phyloP scores from a whole-genome alignment of 2,888 invertebrate species.

The Drosophila infuscata region DNA sequence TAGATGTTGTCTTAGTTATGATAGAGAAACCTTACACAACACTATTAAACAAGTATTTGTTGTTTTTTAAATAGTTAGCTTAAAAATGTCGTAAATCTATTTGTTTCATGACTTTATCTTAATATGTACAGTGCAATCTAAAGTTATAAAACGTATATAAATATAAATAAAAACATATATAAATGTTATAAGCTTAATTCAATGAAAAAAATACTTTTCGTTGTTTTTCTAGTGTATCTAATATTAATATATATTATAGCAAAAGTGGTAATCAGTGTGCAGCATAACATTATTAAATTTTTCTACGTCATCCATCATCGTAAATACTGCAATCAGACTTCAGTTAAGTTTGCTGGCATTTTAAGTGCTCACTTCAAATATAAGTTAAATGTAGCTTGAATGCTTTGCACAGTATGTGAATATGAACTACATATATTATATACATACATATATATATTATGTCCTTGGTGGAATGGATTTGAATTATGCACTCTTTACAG shows the following conservation, averaged over 20 bases:
- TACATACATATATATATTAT: not conserved
- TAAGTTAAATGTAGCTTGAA: conserved; percentile 20
- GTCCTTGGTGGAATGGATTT: not conserved
- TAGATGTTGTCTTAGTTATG: not conserved
- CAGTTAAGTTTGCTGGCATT: conserved; percentile 9
- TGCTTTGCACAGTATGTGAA: not conserved
- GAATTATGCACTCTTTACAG: not conserved
- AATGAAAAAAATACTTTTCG: not conserved
- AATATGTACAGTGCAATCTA: too few relatives aligned
- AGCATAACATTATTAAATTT: not conserved
- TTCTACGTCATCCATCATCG: conserved; percentile 8
- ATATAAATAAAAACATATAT: too few relatives aligned
- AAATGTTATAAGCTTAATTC: not conserved
- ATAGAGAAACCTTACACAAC: not conserved
- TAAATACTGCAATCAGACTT: conserved; percentile 13
- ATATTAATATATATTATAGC: not conserved
- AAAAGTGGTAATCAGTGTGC: not conserved
- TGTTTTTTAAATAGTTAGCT: not conserved
- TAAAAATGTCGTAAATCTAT: not conserved
- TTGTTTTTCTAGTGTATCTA: conserved; percentile 1
- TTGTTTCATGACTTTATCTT: not conserved
- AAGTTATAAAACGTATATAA: too few relatives aligned
- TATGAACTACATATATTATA: not conserved
- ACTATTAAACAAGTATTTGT: not conserved
- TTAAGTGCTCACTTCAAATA: conserved; percentile 24